These are phyloP conservation scores for Rhagologus leucostigma DNA, from an alignment of 2,113 vertebrate genomes.

Conservation along the genomic window DNA sequence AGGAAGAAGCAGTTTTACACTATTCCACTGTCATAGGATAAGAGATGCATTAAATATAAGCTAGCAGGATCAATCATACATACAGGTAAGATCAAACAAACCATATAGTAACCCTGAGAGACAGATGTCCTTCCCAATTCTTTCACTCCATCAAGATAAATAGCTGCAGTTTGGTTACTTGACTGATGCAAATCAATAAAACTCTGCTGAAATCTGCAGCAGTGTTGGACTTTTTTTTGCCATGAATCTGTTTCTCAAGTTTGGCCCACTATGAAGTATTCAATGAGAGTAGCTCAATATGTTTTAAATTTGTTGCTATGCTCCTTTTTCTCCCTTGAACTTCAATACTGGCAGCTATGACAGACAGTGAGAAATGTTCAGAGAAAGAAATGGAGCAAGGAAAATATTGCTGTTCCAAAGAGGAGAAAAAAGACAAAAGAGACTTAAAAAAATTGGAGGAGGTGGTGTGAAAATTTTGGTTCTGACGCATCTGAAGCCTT, in stretches of 20 bases:
- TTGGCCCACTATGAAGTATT: not conserved
- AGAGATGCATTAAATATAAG: not conserved
- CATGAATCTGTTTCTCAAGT: not conserved
- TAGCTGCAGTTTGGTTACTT: not conserved
- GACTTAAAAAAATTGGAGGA: not conserved
- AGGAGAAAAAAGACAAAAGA: not conserved
- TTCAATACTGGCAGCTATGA: not conserved
- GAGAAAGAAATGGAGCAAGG: not conserved
- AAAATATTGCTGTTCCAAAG: not conserved
- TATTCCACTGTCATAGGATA: not conserved
- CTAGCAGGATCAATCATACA: not conserved
- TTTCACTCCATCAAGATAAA: conserved; percentile 12
- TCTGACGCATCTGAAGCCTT: not conserved
- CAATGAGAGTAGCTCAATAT: not conserved
- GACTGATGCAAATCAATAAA: not conserved
- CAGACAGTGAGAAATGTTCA: not conserved
- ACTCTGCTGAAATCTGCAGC: not conserved
- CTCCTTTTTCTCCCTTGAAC: not conserved
- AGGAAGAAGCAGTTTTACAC: not conserved
- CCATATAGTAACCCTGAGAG: not conserved
- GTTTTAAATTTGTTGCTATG: not conserved
- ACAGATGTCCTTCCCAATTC: not conserved
- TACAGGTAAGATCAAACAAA: conserved; percentile 18
- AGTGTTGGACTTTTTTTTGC: not conserved
- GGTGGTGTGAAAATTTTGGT: rapidly evolving